Conservation (phyloP, 1,140 invertebrate genomes). For the Drosophila repletoides region DNA sequence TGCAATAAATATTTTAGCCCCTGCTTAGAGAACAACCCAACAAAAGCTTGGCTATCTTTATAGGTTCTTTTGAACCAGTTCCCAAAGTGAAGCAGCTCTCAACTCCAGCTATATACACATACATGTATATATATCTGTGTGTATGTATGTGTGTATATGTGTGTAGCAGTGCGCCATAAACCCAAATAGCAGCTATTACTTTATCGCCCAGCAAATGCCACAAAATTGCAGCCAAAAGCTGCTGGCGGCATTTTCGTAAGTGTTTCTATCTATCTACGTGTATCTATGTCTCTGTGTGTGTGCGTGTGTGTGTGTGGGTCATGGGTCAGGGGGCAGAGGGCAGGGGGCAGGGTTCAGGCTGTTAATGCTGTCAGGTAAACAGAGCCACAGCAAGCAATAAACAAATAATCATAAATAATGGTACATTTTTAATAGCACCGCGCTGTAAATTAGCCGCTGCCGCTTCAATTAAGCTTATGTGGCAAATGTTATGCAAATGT, state of each 20-base stretch:
- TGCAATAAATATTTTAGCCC: no score
- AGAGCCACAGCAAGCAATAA: slow-evolving; percentile 61
- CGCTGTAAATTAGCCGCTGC: slow-evolving; percentile 64
- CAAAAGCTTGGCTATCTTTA: no score
- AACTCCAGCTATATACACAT: neutral
- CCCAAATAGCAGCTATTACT: slow-evolving; percentile 76
- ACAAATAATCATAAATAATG: slow-evolving; percentile 80
- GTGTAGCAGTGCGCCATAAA: slow-evolving; percentile 52
- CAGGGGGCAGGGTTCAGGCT: slow-evolving; percentile 2
- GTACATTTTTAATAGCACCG: slow-evolving; percentile 63
- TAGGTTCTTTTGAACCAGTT: slow-evolving; percentile 12
- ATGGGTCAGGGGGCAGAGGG: neutral
- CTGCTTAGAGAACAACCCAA: no score
- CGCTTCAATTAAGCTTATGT: slow-evolving; percentile 71
- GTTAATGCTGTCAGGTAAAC: slow-evolving; percentile 63
- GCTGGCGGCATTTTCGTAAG: slow-evolving; percentile 62
- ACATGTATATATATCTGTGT: neutral
- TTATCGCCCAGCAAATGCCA: slow-evolving; percentile 68
- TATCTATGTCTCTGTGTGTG: slow-evolving; percentile 6
- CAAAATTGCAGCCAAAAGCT: slow-evolving; percentile 78
- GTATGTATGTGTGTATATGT: slow-evolving; percentile 15
- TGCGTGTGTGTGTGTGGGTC: slow-evolving; percentile 1
- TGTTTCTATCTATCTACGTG: no score
- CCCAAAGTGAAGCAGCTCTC: neutral
- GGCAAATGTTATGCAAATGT: slow-evolving; percentile 63